Evolutionary conservation across 2,113 vertebrate genomes (phyloP).

Genomic region (Zosterops pallidus): DNA sequence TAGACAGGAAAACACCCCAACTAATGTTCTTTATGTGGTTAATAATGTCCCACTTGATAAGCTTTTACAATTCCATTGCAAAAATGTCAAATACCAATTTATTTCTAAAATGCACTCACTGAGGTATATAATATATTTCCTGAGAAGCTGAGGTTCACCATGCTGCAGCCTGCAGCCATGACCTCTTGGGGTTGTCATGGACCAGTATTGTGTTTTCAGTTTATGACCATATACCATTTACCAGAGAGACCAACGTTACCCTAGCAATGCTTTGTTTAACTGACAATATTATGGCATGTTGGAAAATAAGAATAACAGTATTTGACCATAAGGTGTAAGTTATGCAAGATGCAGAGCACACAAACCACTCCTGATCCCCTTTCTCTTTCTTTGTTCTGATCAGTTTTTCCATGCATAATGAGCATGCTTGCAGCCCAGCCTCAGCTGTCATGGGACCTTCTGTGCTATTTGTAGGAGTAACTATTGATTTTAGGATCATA

Average conservation of each 20-base stretch:
- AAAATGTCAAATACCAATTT: neutral
- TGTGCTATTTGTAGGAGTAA: rapidly evolving
- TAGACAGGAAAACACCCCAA: neutral
- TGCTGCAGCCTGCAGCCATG: neutral
- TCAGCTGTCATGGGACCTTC: neutral
- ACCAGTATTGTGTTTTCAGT: neutral
- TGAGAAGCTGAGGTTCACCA: neutral
- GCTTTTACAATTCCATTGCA: neutral
- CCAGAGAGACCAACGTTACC: neutral
- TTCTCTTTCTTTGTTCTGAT: neutral
- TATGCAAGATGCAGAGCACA: neutral
- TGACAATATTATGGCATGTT: neutral
- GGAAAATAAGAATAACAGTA: neutral
- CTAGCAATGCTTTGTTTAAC: neutral
- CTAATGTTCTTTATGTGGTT: neutral
- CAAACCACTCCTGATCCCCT: neutral
- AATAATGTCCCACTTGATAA: neutral
- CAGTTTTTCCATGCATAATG: neutral
- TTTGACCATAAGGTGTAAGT: neutral
- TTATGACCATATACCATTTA: neutral
- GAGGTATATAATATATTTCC: neutral
- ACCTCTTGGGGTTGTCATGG: neutral
- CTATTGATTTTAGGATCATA: neutral
- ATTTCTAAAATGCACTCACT: neutral
- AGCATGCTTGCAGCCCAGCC: neutral